Evolutionary conservation across 1,140 invertebrate genomes (phyloP).

Genomic region (Polypedilum vanderplanki): DNA sequence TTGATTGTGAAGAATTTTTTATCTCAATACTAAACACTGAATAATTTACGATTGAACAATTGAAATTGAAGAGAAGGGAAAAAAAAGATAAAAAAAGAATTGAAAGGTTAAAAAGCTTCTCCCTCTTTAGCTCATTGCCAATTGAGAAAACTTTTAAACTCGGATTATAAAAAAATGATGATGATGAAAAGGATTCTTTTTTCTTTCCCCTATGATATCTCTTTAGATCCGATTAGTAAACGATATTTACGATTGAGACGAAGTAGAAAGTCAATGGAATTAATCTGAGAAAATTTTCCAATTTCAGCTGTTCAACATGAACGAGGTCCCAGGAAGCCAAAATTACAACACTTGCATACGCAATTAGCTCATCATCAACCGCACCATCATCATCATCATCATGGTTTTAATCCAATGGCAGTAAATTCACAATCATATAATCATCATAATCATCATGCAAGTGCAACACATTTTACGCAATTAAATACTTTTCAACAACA

Average conservation of each 20-base stretch:
- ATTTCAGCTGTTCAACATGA: conserved; percentile 93
- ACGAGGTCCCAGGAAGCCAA: conserved; percentile 88
- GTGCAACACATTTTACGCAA: neutral
- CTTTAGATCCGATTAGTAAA: conserved; percentile 23
- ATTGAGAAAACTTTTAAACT: neutral
- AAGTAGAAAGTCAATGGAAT: neutral
- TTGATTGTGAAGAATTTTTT: neutral
- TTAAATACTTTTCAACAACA: conserved; percentile 28
- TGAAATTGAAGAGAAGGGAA: neutral
- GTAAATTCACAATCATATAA: neutral
- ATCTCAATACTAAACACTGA: conserved; percentile 22
- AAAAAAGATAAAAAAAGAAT: neutral
- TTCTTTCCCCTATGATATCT: neutral
- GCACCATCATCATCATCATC: conserved; percentile 32
- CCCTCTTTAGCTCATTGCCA: neutral
- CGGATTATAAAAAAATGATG: neutral
- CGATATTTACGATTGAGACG: neutral
- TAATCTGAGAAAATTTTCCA: conserved; percentile 12
- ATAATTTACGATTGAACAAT: neutral
- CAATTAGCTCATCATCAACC: conserved; percentile 27
- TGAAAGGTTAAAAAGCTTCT: conserved; percentile 21
- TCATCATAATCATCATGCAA: conserved; percentile 21
- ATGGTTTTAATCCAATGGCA: neutral
- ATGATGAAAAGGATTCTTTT: neutral
- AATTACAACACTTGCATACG: conserved; percentile 47